Evolutionary conservation across 2,888 invertebrate genomes (phyloP), one percentile per base, ranked within the genome.

Genomic region (Ischnura elegans): DNA sequence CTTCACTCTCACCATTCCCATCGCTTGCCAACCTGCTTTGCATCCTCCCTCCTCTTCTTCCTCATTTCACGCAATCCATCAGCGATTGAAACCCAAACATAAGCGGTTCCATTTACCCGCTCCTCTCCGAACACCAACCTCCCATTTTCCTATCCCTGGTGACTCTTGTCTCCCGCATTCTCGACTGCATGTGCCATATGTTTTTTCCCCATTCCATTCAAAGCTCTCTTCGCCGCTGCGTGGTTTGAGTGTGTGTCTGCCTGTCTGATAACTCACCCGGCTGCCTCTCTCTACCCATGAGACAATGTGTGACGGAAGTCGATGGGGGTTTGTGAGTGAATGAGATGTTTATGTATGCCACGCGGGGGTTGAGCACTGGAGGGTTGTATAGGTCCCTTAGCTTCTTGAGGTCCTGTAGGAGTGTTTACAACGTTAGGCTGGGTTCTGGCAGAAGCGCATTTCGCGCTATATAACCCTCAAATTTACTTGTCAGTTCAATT

Each of bases 11-110:
- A 43, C 61, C 55, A 43, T n/a, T 43, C 61, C 36, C 5, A 25
- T 21, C 29, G 42, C 55, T 42, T 19, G n/a, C n/a, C 25, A 19
- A 42, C 61, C 61, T 13, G 42, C 16, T 61, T 43, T 6, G 21
- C 61, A n/a, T 13, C 43, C 43, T 5, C 29, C 47, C 90, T 10
- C 61, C 8, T 46, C 46, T 25, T 43, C 87, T 55, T 87, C 61
- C 55, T 55, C 42, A 76, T 61, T 87, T 46, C 61, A 43, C 66
- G 43, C 90, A 66, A 90, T 90, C 90, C 90, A 90, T 90, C 90
- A 90, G 90, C 42, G 90, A 90, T 90, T 90, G 90, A 90, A 61
- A 90, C 86, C 86, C 86, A 46, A n/a, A 51, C 51, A 55, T 21
- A 87, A 42, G 61, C 61, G 43, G n/a, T 90, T 61, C 86, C 43